A percentile compares a stretch with the other conserved stretches of the same genome.
Evolutionary conservation across 2,113 vertebrate genomes (phyloP).

Genomic region (Andinoacara biseriatus): DNA sequence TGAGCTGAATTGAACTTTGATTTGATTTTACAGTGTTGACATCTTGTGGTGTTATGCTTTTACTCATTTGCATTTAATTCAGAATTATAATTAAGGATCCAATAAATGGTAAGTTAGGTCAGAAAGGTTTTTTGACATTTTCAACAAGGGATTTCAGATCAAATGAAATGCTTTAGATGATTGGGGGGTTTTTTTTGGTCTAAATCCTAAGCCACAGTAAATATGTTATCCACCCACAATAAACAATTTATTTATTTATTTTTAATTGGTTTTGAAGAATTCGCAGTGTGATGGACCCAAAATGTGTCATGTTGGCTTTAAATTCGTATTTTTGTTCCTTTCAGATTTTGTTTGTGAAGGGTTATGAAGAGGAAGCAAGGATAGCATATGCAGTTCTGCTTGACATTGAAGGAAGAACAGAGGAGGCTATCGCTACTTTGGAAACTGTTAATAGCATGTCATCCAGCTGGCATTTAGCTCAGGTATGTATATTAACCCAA

Average conservation of each 20-base stretch:
- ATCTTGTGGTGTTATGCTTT: not conserved
- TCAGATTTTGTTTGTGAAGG: constrained; percentile 84
- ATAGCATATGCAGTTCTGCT: constrained; percentile 88
- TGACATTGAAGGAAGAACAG: constrained; percentile 92
- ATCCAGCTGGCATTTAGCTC: constrained; percentile 92
- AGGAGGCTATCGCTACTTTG: constrained; percentile 90
- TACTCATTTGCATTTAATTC: not conserved
- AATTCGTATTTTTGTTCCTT: not conserved
- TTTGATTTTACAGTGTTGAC: not conserved
- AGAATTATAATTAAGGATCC: not conserved
- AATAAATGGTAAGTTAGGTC: not conserved
- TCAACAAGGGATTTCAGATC: not conserved
- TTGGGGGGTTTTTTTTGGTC: not conserved
- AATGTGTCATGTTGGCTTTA: not conserved
- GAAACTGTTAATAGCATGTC: constrained; percentile 89
- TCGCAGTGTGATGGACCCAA: not conserved
- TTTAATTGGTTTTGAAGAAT: not conserved
- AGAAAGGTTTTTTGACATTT: not conserved
- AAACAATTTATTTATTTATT: not conserved
- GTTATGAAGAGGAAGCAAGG: constrained; percentile 87
- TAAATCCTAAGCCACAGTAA: not conserved
- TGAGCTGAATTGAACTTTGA: not conserved
- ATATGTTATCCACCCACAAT: not conserved
- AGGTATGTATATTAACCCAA: constrained; percentile 76
- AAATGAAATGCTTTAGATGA: not conserved